Evolutionary conservation across 2,888 invertebrate species (phyloP).

Genomic region (Horisme vitalbata): DNA sequence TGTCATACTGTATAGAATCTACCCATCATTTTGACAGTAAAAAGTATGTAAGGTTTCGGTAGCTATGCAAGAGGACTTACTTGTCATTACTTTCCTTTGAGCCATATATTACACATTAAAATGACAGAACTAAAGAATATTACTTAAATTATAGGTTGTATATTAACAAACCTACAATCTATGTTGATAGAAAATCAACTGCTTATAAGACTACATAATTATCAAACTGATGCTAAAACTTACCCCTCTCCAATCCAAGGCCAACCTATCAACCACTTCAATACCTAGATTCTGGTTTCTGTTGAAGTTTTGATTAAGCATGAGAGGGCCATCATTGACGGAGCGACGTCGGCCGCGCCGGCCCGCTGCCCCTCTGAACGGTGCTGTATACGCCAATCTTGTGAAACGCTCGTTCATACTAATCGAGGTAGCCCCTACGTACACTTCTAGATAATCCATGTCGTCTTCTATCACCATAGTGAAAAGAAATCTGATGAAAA

Average conservation of each 20-base stretch:
- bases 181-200: too few relatives aligned
- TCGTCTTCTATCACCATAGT: constrained; percentile 48
- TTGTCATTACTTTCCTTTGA: too few relatives aligned
- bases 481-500: constrained; percentile 5
- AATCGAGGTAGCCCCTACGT: constrained; percentile 66
- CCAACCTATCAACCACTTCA: constrained; percentile 56
- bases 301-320: constrained; percentile 29
- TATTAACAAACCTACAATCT: too few relatives aligned
- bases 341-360: constrained; percentile 11
- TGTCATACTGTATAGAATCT: too few relatives aligned
- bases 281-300: constrained; percentile 48
- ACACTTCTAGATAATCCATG: constrained; percentile 67
- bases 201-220: too few relatives aligned
- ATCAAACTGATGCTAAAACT: not conserved
- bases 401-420: constrained; percentile 64
- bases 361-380: constrained; percentile 22
- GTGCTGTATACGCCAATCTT: constrained; percentile 39
- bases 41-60: too few relatives aligned
- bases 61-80: too few relatives aligned
- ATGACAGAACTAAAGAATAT: too few relatives aligned
- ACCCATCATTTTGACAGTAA: too few relatives aligned
- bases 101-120: too few relatives aligned
- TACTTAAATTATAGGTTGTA: too few relatives aligned
- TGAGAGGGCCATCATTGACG: constrained; percentile 13
- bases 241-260: constrained; percentile 56